Conservation (phyloP, 2,888 invertebrate species). For the Tetheella fluctuosa region DNA sequence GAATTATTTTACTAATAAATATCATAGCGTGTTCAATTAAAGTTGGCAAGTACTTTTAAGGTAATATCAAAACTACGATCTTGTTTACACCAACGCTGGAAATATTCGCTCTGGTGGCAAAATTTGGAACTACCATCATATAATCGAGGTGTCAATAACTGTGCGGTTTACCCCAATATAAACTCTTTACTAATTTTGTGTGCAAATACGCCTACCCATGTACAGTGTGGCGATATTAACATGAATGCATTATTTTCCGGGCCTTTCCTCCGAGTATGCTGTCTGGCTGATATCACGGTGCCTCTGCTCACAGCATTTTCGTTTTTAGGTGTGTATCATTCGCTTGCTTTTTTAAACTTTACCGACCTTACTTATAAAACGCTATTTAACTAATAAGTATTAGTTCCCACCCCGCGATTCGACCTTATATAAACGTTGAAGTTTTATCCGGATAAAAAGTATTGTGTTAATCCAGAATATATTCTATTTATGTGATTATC, state of each 20-base stretch:
- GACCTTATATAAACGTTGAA: too few species aligned
- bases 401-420: too few species aligned
- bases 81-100: too few species aligned
- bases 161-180: slow-evolving; percentile 9
- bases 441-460: too few species aligned
- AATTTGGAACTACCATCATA: slow-evolving; percentile 18
- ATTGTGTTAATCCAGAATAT: too few species aligned
- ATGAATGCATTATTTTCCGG: slow-evolving; percentile 76
- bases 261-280: slow-evolving; percentile 65
- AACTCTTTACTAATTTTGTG: slow-evolving; percentile 18
- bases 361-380: slow-evolving; percentile 10
- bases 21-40: too few species aligned
- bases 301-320: slow-evolving; percentile 80
- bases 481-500: too few species aligned
- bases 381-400: too few species aligned
- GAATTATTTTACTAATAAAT: slow-evolving; percentile 20
- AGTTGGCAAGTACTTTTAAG: too few species aligned
- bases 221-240: slow-evolving; percentile 60
- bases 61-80: too few species aligned
- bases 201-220: slow-evolving; percentile 37
- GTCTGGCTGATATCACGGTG: slow-evolving; percentile 72
- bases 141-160: slow-evolving; percentile 13
- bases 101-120: background rate
- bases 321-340: slow-evolving; percentile 80
- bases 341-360: slow-evolving; percentile 57